These are phyloP conservation scores for Calycopis cecrops DNA, from an alignment of 1,140 invertebrate genomes.

Conservation along the genomic window DNA sequence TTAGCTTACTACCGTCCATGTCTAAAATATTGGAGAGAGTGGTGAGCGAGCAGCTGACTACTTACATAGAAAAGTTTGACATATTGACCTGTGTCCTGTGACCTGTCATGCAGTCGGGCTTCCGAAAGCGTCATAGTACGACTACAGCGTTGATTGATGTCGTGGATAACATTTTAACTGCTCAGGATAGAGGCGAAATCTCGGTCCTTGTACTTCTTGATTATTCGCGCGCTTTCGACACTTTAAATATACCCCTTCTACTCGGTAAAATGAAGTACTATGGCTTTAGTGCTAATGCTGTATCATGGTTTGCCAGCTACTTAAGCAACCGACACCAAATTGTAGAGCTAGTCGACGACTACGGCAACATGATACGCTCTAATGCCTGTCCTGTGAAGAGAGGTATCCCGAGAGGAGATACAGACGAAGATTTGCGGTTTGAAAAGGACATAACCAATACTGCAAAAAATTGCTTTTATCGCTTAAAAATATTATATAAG, in stretches of 20 bases:
- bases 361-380: neutral
- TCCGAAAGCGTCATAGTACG: constrained; percentile 19
- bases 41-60: constrained; percentile 1
- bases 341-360: neutral
- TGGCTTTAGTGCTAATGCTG: neutral
- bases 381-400: neutral
- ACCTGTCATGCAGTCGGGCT: constrained; percentile 15
- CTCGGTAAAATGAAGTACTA: constrained; percentile 2
- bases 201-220: neutral
- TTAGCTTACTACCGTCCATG: constrained; percentile 15
- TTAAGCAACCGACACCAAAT: constrained; percentile 1
- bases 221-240: neutral
- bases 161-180: constrained; percentile 13
- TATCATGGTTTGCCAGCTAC: neutral
- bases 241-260: constrained; percentile 1
- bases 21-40: constrained; percentile 20
- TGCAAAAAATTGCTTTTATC: no score
- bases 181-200: constrained; percentile 7
- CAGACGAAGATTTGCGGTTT: no score
- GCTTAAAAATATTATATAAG: no score
- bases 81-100: constrained; percentile 14
- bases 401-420: neutral
- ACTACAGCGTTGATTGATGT: constrained; percentile 16
- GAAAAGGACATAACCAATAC: no score
- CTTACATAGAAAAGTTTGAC: constrained; percentile 14